Evolutionary conservation across 2,113 vertebrate genomes (phyloP).

Genomic region (Protobothrops mucrosquamatus): DNA sequence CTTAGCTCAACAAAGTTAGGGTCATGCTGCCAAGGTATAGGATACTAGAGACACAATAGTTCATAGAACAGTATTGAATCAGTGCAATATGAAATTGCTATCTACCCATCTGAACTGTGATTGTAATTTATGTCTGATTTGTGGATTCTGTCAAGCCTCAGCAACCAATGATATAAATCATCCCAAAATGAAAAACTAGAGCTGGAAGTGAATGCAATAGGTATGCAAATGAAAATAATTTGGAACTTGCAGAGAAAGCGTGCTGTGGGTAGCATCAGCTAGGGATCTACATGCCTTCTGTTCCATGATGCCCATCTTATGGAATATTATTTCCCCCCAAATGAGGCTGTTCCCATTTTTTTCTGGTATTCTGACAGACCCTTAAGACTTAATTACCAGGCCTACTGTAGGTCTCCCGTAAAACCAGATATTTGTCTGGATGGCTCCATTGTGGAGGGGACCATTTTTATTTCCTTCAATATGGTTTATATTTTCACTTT

Average conservation of each 20-base stretch:
- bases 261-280: neutral
- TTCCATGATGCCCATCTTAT: no score
- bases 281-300: neutral
- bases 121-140: neutral
- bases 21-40: neutral
- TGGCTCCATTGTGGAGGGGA: neutral
- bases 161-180: neutral
- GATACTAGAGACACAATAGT: neutral
- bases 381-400: neutral
- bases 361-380: neutral
- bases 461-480: neutral
- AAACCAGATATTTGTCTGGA: neutral
- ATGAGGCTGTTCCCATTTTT: neutral
- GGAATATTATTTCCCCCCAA: no score
- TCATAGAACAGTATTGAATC: neutral
- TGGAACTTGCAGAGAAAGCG: neutral
- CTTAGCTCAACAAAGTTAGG: neutral
- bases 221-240: neutral
- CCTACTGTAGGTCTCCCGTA: neutral
- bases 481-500: neutral
- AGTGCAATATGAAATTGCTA: neutral
- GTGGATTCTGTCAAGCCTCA: neutral
- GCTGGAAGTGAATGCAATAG: neutral
- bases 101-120: neutral
- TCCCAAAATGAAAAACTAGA: neutral